A percentile compares a stretch with the other conserved stretches of the same genome.
These are phyloP conservation scores for Proisotoma minuta DNA, from an alignment of 2,888 invertebrate genomes.

Conservation along the genomic window DNA sequence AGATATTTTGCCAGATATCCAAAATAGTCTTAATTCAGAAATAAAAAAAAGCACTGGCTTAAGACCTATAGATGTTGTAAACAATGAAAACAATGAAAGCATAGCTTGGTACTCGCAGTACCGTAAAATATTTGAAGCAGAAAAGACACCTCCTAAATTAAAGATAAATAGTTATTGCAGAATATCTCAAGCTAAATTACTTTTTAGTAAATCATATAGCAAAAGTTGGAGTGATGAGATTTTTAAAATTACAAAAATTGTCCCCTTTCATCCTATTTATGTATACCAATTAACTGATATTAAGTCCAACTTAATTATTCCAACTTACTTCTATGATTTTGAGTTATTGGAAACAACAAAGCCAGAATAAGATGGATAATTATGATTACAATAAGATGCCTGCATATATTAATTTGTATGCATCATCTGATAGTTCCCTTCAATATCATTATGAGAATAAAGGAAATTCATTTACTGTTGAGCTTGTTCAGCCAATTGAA, in stretches of 20 bases:
- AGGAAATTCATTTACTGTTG: too few species aligned
- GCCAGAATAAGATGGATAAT: too few species aligned
- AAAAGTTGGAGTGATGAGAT: not conserved
- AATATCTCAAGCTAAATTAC: not conserved
- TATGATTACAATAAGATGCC: too few species aligned
- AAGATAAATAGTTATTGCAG: not conserved
- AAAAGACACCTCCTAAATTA: not conserved
- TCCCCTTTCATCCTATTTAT: not conserved
- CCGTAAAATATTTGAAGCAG: not conserved
- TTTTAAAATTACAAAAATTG: not conserved
- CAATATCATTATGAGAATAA: too few species aligned
- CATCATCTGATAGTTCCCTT: too few species aligned
- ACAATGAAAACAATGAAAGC: not conserved
- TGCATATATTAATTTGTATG: too few species aligned
- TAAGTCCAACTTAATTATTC: not conserved
- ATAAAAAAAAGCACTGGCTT: not conserved
- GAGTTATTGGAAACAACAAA: not conserved
- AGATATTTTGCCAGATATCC: not conserved
- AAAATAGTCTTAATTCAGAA: not conserved
- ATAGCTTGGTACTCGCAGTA: not conserved
- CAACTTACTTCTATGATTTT: not conserved
- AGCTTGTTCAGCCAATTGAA: too few species aligned
- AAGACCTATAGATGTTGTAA: not conserved
- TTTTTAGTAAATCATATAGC: not conserved
- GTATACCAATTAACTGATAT: not conserved